Percentiles rank a stretch among this genome's conserved stretches.
phyloP scores from a whole-genome alignment of 2,888 invertebrate genomes.

The Siphlonurus alternatus region DNA sequence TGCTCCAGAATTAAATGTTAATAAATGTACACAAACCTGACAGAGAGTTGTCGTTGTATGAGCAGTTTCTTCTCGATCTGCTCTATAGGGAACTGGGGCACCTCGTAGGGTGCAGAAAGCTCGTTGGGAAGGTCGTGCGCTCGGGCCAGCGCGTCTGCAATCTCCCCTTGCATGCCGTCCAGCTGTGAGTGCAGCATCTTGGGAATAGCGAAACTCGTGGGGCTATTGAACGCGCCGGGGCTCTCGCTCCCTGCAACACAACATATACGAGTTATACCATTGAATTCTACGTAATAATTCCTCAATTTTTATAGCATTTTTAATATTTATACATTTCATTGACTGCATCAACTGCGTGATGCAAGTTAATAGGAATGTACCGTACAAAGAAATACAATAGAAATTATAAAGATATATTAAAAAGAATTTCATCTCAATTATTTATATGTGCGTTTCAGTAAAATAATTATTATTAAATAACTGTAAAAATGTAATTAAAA shows the following conservation, averaged over 20 bases:
- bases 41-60: slow-evolving; percentile 73
- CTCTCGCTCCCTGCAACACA: slow-evolving; percentile 49
- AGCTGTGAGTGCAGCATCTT: slow-evolving; percentile 19
- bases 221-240: slow-evolving; percentile 34
- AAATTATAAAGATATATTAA: too few species aligned
- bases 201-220: slow-evolving; percentile 17
- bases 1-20: too few species aligned
- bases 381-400: too few species aligned
- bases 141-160: slow-evolving; percentile 31
- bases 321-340: too few species aligned
- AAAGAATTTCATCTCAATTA: too few species aligned
- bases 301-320: too few species aligned
- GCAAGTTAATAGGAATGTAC: too few species aligned
- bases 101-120: slow-evolving; percentile 90
- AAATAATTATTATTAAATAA: too few species aligned
- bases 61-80: slow-evolving; percentile 86
- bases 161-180: slow-evolving; percentile 14
- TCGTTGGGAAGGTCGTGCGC: slow-evolving; percentile 55
- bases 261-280: slow-evolving; percentile 6
- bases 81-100: slow-evolving; percentile 96
- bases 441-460: too few species aligned
- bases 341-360: too few species aligned
- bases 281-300: too few species aligned
- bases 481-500: too few species aligned
- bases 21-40: slow-evolving; percentile 51